These are phyloP conservation scores for Elymnias hypermnestra DNA, from an alignment of 1,140 invertebrate species.

Conservation along the genomic window DNA sequence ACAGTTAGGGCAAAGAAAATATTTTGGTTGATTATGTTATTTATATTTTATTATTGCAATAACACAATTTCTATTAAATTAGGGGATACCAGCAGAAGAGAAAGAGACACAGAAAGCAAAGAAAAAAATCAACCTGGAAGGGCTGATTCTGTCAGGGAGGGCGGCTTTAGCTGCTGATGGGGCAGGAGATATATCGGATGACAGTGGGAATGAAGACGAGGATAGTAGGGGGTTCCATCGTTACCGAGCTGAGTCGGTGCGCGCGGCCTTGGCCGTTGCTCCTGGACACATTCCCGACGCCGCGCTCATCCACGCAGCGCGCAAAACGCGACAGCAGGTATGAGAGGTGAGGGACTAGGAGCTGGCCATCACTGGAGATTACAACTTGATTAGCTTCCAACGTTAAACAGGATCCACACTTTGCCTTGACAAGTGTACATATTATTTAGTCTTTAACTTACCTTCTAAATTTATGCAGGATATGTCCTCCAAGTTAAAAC, in stretches of 20 bases:
- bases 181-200: constrained; percentile 84
- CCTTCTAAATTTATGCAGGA: too few relatives aligned
- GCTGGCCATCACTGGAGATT: constrained; percentile 29
- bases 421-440: too few relatives aligned
- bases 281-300: constrained; percentile 95
- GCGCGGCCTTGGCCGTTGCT: constrained; percentile 80
- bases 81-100: constrained; percentile 39
- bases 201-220: constrained; percentile 77
- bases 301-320: constrained; percentile 95
- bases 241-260: constrained; percentile 63
- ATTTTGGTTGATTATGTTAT: too few relatives aligned
- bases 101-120: constrained; percentile 39
- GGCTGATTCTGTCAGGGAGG: constrained; percentile 84
- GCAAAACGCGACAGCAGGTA: constrained; percentile 93
- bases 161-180: constrained; percentile 87
- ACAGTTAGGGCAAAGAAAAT: too few relatives aligned
- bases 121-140: constrained; percentile 61
- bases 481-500: too few relatives aligned
- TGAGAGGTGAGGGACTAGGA: constrained; percentile 69
- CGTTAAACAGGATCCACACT: too few relatives aligned
- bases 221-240: constrained; percentile 59
- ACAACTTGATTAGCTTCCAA: too few relatives aligned
- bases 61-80: too few relatives aligned
- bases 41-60: too few relatives aligned
- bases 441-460: too few relatives aligned